phyloP scores from a whole-genome alignment of 2,888 invertebrate genomes.

The Trachelus iudaicus region DNA sequence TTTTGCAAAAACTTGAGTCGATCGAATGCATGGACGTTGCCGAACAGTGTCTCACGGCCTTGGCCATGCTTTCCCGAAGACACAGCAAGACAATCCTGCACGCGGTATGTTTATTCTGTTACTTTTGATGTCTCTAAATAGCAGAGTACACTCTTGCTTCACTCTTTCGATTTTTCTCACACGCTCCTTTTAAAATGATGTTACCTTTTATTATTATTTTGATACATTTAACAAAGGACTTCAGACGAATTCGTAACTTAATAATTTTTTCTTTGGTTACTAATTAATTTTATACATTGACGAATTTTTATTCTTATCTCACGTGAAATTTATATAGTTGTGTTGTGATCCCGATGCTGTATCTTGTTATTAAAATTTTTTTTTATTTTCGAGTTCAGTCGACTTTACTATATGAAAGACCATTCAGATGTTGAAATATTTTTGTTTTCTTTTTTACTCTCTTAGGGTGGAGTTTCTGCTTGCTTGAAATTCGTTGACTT shows the following conservation, averaged over 20 bases:
- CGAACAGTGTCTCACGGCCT: conserved; percentile 96
- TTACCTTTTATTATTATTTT: background rate
- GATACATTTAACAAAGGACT: background rate
- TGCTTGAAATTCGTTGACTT: conserved; percentile 98
- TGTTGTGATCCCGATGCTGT: background rate
- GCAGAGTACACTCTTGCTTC: background rate
- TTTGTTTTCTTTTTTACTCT: conserved; percentile 25
- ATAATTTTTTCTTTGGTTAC: background rate
- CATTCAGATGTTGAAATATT: background rate
- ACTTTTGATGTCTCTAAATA: background rate
- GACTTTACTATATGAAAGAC: background rate
- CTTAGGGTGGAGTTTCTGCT: conserved; percentile 92
- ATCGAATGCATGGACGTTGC: conserved; percentile 99
- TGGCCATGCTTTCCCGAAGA: conserved; percentile 95
- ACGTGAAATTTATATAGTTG: background rate
- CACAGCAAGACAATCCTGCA: conserved; percentile 97
- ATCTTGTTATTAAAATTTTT: background rate
- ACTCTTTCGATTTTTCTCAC: background rate
- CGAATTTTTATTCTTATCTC: background rate
- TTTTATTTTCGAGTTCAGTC: background rate
- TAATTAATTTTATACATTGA: background rate
- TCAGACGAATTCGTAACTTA: background rate
- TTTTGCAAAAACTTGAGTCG: conserved; percentile 95
- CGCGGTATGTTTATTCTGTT: conserved; percentile 72
- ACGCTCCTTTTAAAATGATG: background rate